Evolutionary conservation across 2,113 vertebrate species (phyloP).

Genomic region (Rutilus rutilus): DNA sequence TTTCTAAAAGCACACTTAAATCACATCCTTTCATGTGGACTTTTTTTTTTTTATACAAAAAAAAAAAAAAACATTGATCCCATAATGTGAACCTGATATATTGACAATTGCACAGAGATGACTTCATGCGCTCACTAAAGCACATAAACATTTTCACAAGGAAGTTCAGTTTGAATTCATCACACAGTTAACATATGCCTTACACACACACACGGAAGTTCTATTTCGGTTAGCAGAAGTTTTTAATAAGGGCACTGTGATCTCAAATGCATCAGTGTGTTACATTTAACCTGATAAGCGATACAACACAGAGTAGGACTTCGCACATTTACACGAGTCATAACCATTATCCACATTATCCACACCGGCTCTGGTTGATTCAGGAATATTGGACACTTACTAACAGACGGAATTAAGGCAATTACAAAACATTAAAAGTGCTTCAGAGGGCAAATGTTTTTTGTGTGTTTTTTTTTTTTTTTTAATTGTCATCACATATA

Average conservation of each 20-base stretch:
- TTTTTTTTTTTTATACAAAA: conserved; percentile 32
- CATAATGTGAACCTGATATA: conserved; percentile 46
- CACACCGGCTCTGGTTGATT: conserved; percentile 18
- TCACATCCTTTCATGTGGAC: conserved; percentile 11
- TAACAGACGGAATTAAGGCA: conserved; percentile 53
- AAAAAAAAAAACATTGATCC: conserved; percentile 34
- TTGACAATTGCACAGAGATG: conserved; percentile 45
- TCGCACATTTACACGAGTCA: conserved; percentile 43
- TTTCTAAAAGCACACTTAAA: conserved; percentile 28
- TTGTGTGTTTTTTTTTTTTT: not conserved
- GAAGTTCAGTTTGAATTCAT: conserved; percentile 24
- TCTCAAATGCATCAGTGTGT: conserved; percentile 46
- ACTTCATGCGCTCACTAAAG: conserved; percentile 41
- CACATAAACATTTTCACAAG: conserved; percentile 40
- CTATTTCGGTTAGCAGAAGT: conserved; percentile 21
- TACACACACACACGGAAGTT: not conserved
- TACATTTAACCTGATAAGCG: conserved; percentile 45
- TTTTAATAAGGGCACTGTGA: conserved; percentile 29
- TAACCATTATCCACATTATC: conserved; percentile 17
- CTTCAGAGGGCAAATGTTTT: conserved; percentile 20
- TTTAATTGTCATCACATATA: conserved; percentile 54
- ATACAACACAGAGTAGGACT: conserved; percentile 30
- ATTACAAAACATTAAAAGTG: conserved; percentile 51
- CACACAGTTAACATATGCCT: conserved; percentile 13
- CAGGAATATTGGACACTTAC: conserved; percentile 39